A percentile compares a stretch with the other conserved stretches of the same genome.
phyloP scores from a whole-genome alignment of 1,140 invertebrate genomes.

The Elymnias hypermnestra region DNA sequence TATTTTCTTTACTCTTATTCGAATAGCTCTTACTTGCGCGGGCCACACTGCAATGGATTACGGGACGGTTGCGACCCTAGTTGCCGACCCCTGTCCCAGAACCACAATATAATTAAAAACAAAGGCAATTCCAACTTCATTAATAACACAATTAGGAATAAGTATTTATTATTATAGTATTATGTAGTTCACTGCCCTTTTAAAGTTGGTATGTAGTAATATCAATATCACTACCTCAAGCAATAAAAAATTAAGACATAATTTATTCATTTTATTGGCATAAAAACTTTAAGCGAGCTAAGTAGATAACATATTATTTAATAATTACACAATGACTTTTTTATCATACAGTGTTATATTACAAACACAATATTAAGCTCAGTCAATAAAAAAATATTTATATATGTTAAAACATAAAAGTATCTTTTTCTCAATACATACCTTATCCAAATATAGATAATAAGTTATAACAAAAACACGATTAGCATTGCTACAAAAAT shows the following conservation, averaged over 20 bases:
- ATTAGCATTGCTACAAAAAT: slow-evolving; percentile 25
- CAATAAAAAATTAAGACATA: slow-evolving; percentile 39
- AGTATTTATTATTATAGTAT: slow-evolving; percentile 1
- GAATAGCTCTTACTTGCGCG: too few species aligned
- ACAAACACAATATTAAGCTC: slow-evolving; percentile 60
- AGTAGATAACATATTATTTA: slow-evolving; percentile 46
- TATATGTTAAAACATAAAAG: slow-evolving; percentile 50
- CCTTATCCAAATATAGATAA: slow-evolving; percentile 35
- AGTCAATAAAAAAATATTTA: slow-evolving; percentile 68
- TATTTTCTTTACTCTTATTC: too few species aligned
- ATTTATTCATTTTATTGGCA: slow-evolving; percentile 65
- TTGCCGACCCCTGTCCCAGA: too few species aligned
- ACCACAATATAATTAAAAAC: too few species aligned
- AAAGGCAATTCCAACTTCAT: slow-evolving; percentile 1
- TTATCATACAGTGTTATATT: slow-evolving; percentile 62
- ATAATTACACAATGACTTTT: slow-evolving; percentile 59
- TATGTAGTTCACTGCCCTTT: slow-evolving; percentile 11
- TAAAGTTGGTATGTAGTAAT: background rate
- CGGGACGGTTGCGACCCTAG: too few species aligned
- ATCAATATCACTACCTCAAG: slow-evolving; percentile 19
- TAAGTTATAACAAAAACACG: slow-evolving; percentile 26
- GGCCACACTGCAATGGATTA: too few species aligned
- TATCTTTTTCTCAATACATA: slow-evolving; percentile 49
- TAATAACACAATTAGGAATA: background rate
- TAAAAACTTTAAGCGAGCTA: slow-evolving; percentile 69